These are phyloP conservation scores for Seriola rivoliana DNA, from an alignment of 2,113 vertebrate species.

Conservation along the genomic window DNA sequence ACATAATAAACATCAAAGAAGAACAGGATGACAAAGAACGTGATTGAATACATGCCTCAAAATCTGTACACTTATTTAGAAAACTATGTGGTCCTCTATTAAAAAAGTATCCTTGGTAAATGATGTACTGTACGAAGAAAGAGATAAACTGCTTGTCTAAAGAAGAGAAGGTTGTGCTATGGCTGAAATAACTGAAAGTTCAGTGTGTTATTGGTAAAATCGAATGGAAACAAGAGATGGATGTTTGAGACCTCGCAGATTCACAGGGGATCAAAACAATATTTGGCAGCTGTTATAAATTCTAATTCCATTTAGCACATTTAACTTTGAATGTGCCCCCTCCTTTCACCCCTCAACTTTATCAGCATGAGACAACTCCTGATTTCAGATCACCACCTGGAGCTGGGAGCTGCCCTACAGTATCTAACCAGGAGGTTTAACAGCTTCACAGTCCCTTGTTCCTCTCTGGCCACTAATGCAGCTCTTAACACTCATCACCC, in stretches of 20 bases:
- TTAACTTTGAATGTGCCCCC: conserved; percentile 14
- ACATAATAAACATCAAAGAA: too few relatives aligned
- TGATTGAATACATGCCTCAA: too few relatives aligned
- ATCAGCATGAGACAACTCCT: conserved; percentile 32
- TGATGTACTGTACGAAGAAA: neutral
- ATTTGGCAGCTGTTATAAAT: neutral
- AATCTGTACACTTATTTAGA: too few relatives aligned
- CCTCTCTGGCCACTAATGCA: conserved; percentile 74
- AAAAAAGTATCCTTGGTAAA: too few relatives aligned
- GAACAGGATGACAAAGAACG: too few relatives aligned
- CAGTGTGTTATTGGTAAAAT: neutral
- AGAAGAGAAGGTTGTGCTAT: neutral
- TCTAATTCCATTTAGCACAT: neutral
- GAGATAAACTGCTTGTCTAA: neutral
- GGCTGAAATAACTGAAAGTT: neutral
- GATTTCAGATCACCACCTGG: conserved; percentile 35
- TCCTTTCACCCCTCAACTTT: conserved; percentile 19
- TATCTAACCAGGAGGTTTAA: conserved; percentile 47
- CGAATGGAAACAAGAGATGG: neutral
- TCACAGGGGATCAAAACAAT: neutral
- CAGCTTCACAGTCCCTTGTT: conserved; percentile 42
- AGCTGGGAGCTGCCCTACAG: conserved; percentile 23
- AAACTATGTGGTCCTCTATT: too few relatives aligned
- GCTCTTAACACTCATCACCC: conserved; percentile 69
- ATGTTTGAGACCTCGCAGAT: neutral